These are phyloP conservation scores for Poeciliopsis retropinna DNA, from an alignment of 2,113 vertebrate species.

Conservation along the genomic window DNA sequence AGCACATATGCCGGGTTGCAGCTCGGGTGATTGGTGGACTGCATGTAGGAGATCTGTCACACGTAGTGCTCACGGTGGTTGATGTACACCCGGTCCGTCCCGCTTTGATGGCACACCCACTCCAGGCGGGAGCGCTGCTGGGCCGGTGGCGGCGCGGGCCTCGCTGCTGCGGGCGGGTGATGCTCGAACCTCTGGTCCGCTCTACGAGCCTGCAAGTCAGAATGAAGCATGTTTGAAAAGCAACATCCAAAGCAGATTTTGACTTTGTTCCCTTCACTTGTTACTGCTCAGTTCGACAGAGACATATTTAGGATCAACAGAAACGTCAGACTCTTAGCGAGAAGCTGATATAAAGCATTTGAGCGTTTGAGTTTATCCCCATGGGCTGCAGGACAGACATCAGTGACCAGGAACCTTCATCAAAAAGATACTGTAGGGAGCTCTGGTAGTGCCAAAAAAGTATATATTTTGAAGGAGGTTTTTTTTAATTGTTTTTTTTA, in stretches of 20 bases:
- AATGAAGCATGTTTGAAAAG: neutral
- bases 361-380: too few relatives aligned
- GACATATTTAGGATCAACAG: too few relatives aligned
- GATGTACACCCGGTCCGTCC: conserved; percentile 79
- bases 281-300: too few relatives aligned
- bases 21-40: conserved; percentile 13
- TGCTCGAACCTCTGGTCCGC: conserved; percentile 57
- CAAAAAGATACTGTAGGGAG: too few relatives aligned
- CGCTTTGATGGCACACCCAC: conserved; percentile 82
- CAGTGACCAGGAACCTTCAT: too few relatives aligned
- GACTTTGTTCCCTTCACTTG: too few relatives aligned
- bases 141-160: conserved; percentile 10
- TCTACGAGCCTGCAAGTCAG: conserved; percentile 57
- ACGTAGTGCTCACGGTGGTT: conserved; percentile 84
- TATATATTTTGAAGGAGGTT: too few relatives aligned
- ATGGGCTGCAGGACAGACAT: too few relatives aligned
- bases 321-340: too few relatives aligned
- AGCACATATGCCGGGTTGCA: neutral
- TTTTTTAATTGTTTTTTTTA: too few relatives aligned
- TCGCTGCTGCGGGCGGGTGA: conserved; percentile 36
- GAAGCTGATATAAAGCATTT: too few relatives aligned
- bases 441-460: too few relatives aligned
- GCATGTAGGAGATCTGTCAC: conserved; percentile 49
- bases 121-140: conserved; percentile 72
- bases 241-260: neutral